phyloP scores from a whole-genome alignment of 2,113 vertebrate genomes.

The Megaleporinus macrocephalus region DNA sequence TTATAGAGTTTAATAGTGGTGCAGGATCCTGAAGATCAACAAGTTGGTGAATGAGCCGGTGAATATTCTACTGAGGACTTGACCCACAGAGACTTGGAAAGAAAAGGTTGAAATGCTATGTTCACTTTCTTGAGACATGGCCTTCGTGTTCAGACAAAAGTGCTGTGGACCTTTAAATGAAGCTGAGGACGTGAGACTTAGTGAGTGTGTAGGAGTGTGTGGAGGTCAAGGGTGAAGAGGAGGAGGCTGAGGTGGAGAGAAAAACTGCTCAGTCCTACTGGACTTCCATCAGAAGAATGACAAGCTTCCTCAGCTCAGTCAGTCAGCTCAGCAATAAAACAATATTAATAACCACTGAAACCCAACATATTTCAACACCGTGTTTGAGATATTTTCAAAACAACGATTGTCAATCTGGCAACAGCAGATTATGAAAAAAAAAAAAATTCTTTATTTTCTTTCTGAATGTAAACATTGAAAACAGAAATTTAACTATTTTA shows the following conservation, averaged over 20 bases:
- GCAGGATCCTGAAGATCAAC: background rate
- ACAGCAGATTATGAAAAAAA: no score
- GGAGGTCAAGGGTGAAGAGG: slow-evolving; percentile 1
- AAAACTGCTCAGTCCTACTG: background rate
- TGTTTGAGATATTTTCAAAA: no score
- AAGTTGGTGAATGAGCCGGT: background rate
- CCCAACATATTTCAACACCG: no score
- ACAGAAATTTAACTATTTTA: no score
- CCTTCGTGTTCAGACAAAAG: background rate
- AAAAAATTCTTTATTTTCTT: no score
- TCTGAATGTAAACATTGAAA: no score
- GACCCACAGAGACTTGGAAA: background rate
- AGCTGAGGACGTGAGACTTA: background rate
- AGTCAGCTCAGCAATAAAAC: background rate
- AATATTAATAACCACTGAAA: background rate
- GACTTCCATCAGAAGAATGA: background rate
- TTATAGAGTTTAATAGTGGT: background rate
- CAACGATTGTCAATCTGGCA: no score
- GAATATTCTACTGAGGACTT: background rate
- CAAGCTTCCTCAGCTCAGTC: background rate
- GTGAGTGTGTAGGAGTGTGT: slow-evolving; percentile 17
- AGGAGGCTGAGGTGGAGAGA: background rate
- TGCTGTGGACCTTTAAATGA: slow-evolving; percentile 1
- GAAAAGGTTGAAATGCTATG: background rate
- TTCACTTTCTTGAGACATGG: background rate